These are phyloP conservation scores for Ceratosolen fusciceps DNA, from an alignment of 1,140 invertebrate species.

Conservation along the genomic window DNA sequence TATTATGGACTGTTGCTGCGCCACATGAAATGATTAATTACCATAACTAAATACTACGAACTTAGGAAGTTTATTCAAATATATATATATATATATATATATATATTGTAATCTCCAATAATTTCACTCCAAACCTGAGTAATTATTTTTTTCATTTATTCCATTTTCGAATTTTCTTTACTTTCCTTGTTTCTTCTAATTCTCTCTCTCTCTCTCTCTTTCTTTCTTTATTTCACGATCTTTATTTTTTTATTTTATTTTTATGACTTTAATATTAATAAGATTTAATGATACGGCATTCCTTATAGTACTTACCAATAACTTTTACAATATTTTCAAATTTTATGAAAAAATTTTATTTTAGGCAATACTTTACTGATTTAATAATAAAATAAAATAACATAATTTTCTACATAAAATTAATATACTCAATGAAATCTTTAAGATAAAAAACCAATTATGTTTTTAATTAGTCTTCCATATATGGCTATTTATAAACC, in stretches of 20 bases:
- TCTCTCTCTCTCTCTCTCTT: background rate
- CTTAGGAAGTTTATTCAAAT: conserved; percentile 45
- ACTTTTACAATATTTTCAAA: too few relatives aligned
- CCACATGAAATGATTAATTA: conserved; percentile 43
- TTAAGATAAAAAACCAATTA: conserved; percentile 22
- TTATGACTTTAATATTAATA: background rate
- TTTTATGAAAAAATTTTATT: too few relatives aligned
- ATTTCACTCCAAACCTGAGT: background rate
- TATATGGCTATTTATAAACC: conserved; percentile 19
- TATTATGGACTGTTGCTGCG: conserved; percentile 13
- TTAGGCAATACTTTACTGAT: too few relatives aligned
- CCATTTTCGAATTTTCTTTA: background rate
- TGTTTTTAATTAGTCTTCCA: conserved; percentile 43
- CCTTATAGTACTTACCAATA: too few relatives aligned
- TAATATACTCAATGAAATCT: too few relatives aligned
- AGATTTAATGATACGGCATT: too few relatives aligned
- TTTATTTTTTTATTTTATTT: background rate
- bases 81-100: conserved; percentile 45
- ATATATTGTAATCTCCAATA: conserved; percentile 39
- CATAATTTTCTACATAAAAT: too few relatives aligned
- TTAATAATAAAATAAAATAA: too few relatives aligned
- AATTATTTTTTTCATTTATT: background rate
- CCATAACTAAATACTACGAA: conserved; percentile 40
- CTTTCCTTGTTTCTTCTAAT: background rate
- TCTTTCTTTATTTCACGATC: background rate